phyloP scores from a whole-genome alignment of 2,797 vertebrate species.

The Coracias cyanogaster region DNA sequence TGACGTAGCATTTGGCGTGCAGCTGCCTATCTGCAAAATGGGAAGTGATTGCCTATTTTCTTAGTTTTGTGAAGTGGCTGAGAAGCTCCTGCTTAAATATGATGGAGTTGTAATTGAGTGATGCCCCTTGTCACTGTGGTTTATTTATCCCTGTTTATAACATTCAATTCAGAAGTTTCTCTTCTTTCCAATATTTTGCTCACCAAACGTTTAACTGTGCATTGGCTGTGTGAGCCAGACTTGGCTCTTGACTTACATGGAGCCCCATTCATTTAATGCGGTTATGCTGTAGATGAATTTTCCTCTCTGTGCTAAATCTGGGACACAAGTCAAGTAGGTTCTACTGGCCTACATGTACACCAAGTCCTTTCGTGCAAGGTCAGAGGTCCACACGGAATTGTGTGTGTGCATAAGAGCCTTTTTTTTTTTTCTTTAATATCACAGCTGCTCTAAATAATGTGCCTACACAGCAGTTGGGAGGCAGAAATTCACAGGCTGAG shows the following conservation, averaged over 20 bases:
- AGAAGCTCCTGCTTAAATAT: background rate
- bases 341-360: background rate
- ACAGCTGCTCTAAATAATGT: background rate
- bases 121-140: background rate
- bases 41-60: rapidly evolving
- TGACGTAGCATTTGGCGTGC: rapidly evolving
- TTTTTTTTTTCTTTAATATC: background rate
- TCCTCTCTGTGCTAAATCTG: background rate
- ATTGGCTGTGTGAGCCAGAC: background rate
- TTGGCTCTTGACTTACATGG: background rate
- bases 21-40: background rate
- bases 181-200: background rate
- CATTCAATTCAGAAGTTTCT: background rate
- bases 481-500: background rate
- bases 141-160: background rate
- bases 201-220: background rate
- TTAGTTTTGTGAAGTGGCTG: background rate
- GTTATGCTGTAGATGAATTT: background rate
- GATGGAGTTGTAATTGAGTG: background rate
- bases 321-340: background rate
- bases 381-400: background rate
- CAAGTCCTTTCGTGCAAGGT: background rate
- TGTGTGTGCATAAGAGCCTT: background rate
- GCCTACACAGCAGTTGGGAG: background rate
- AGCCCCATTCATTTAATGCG: background rate